Percentiles rank a stretch among this genome's conserved stretches.
These are phyloP conservation scores for Enteromius argenteus DNA, from an alignment of 2,797 vertebrate genomes.

Conservation along the genomic window DNA sequence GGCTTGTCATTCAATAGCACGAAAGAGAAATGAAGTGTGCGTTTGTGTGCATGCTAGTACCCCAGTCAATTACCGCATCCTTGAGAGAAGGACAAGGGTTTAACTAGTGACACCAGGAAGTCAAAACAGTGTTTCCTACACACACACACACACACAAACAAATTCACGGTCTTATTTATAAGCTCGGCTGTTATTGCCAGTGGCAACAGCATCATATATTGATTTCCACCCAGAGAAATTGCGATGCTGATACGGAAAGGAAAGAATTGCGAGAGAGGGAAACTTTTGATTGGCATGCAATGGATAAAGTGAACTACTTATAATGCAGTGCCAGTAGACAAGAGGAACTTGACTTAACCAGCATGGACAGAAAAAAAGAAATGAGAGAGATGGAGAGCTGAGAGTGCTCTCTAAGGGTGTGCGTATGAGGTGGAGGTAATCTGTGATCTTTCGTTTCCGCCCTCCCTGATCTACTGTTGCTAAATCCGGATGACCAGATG, in stretches of 20 bases:
- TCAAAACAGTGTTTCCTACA: conserved; percentile 3
- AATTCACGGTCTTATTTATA: conserved; percentile 15
- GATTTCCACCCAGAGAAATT: conserved; percentile 43
- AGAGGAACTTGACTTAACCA: conserved; percentile 32
- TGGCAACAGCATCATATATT: conserved; percentile 41
- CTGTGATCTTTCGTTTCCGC: conserved; percentile 25
- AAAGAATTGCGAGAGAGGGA: background rate
- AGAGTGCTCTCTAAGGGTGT: conserved; percentile 6
- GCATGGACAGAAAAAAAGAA: background rate
- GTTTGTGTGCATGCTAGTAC: conserved; percentile 17
- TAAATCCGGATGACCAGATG: conserved; percentile 44
- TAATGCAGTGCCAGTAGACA: conserved; percentile 30
- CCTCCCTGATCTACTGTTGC: conserved; percentile 23
- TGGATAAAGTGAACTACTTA: conserved; percentile 37
- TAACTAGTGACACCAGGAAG: conserved; percentile 25
- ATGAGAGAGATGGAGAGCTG: background rate
- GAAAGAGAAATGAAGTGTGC: conserved; percentile 33
- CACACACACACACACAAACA: conserved; percentile 18
- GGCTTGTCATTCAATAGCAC: conserved; percentile 38
- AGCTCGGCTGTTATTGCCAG: conserved; percentile 33
- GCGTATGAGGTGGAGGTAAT: conserved; percentile 25
- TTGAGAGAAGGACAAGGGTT: conserved; percentile 46
- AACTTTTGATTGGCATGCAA: conserved; percentile 47
- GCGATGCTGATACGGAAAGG: background rate
- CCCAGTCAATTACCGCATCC: conserved; percentile 43